A percentile compares a stretch with the other conserved stretches of the same genome.
Conservation (phyloP, 30 jellyfish, hydroid and myxozoan species). For the Morbakka virulenta region DNA sequence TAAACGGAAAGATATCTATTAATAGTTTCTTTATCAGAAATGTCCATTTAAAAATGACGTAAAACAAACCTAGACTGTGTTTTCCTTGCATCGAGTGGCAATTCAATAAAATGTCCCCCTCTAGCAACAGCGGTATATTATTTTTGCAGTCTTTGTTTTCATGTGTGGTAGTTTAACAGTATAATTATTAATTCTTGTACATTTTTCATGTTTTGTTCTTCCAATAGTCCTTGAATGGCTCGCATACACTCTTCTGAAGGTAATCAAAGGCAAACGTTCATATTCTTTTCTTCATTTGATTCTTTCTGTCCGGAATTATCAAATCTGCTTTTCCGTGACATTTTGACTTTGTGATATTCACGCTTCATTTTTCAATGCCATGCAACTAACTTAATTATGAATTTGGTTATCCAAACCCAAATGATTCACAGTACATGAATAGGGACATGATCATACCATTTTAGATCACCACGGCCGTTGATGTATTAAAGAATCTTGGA, state of each 20-base stretch:
- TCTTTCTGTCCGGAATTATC: slow-evolving; percentile 11
- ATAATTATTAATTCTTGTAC: background rate
- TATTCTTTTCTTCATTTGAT: slow-evolving; percentile 6
- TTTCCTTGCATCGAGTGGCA: too few species aligned
- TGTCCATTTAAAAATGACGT: too few species aligned
- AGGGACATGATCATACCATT: slow-evolving; percentile 40
- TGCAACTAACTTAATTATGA: slow-evolving; percentile 31
- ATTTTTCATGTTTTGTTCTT: slow-evolving; percentile 11
- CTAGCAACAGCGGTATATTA: too few species aligned
- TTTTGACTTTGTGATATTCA: slow-evolving; percentile 36
- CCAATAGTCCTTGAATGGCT: background rate
- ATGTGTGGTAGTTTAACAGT: background rate
- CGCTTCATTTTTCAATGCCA: slow-evolving; percentile 38
- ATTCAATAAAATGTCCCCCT: too few species aligned
- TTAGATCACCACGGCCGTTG: slow-evolving; percentile 27
- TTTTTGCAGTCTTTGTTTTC: background rate
- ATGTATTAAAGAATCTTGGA: slow-evolving; percentile 2
- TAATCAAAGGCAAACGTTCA: slow-evolving; percentile 27
- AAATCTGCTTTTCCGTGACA: slow-evolving; percentile 13
- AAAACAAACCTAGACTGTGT: too few species aligned
- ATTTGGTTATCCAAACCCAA: slow-evolving; percentile 46
- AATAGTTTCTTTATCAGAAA: too few species aligned
- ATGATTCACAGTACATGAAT: slow-evolving; percentile 34
- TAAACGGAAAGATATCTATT: too few species aligned
- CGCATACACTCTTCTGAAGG: slow-evolving; percentile 42